Evolutionary conservation across 2,888 invertebrate genomes (phyloP).

Genomic region (Thumatha senex): DNA sequence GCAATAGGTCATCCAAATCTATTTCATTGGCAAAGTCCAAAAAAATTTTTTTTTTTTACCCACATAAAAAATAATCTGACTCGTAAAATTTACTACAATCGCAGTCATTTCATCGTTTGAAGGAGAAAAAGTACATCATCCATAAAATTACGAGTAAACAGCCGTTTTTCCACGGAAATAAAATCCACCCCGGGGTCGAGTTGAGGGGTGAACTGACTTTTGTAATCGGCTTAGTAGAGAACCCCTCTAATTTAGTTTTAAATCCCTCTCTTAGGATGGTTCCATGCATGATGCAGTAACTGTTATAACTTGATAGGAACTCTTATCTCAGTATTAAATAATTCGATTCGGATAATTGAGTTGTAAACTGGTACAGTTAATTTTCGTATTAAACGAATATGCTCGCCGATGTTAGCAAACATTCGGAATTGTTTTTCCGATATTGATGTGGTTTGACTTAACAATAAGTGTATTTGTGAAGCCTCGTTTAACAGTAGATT

Average conservation of each 20-base stretch:
- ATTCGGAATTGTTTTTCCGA: background rate
- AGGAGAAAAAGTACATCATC: conserved; percentile 77
- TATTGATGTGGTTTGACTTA: background rate
- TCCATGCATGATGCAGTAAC: conserved; percentile 65
- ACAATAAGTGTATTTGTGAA: background rate
- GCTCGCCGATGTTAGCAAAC: conserved; percentile 15
- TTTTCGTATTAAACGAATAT: conserved; percentile 39
- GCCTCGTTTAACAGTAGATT: no score
- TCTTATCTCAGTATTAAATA: conserved; percentile 79
- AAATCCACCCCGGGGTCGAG: conserved; percentile 54
- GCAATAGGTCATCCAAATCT: conserved; percentile 28
- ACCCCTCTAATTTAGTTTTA: conserved; percentile 61
- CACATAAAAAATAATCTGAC: conserved; percentile 70
- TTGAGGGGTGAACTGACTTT: conserved; percentile 62
- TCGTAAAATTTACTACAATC: conserved; percentile 74
- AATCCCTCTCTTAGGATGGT: conserved; percentile 51
- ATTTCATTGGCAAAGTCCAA: conserved; percentile 37
- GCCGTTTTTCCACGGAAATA: conserved; percentile 79
- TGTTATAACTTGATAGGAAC: conserved; percentile 77
- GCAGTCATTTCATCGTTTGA: conserved; percentile 74
- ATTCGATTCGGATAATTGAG: conserved; percentile 80
- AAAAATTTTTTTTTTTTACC: conserved; percentile 68
- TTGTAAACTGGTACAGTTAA: conserved; percentile 55
- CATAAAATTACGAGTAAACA: conserved; percentile 82
- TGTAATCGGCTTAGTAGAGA: conserved; percentile 76